Base-by-base conservation (phyloP, 1,140 invertebrate species). In the Drosophila chauvacae region DNA sequence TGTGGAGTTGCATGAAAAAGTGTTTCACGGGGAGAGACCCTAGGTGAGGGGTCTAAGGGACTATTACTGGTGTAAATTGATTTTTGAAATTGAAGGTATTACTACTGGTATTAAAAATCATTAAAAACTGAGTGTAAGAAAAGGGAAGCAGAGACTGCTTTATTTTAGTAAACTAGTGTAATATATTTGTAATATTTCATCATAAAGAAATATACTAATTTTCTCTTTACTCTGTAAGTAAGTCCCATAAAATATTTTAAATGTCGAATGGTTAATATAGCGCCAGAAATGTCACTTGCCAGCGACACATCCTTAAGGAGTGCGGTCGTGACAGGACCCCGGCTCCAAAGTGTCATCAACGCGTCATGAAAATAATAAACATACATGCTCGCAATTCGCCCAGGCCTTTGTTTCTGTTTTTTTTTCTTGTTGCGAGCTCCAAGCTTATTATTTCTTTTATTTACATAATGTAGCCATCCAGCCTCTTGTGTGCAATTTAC, bases 381-480 rank as follows among this genome's bases (percentile, higher is more conserved):
- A 56, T 70, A 56, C 59, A 64, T 37, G 45, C 44, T 48, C 44
- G 18, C 37, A 68, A 39, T 72, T 58, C 20, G 35, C 61, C 26
- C 39, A 33, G 73, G 48, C 18, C 55, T 68, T 79, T 57, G 51
- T 45, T n/a, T 60, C 13, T 51, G 63, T 50, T 28, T 51, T 55
- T 18, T 11, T 28, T 51, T 55, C 13, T 10, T 35, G 4, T 20
- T 35, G 64, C 45, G 51, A 16, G 33, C 33, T 39, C 35, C n/a
- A 44, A 71, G 80, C 80, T 88, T 87, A 87, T 87, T 87, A 88
- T 87, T 88, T 88, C 75, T 88, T 88, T 90, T 88, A 88, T 88
- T 88, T 88, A 88, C 84, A 88, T 88, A 88, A 84, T 77, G 81
- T 84, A 65, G 69, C 74, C 74, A 70, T 70, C 81, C 81, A 79